Conservation (phyloP, 1,140 invertebrate genomes). For the Schlechtendalia chinensis region DNA sequence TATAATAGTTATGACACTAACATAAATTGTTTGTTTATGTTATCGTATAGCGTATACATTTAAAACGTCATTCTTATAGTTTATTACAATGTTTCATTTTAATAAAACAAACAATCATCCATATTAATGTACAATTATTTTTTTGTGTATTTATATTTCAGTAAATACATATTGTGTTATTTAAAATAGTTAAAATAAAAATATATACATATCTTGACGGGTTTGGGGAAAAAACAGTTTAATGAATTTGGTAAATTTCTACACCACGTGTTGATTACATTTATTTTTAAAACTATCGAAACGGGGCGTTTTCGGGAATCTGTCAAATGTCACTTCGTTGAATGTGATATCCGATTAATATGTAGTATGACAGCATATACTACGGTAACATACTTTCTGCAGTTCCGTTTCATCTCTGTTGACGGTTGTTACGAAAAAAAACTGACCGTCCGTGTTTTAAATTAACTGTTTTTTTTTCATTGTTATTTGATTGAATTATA, state of each 20-base stretch:
- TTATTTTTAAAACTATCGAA: not conserved
- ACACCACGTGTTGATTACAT: not conserved
- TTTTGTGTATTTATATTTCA: too few relatives aligned
- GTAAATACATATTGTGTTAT: too few relatives aligned
- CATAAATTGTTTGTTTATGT: too few relatives aligned
- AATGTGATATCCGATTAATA: not conserved
- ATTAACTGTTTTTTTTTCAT: slow-evolving; percentile 32
- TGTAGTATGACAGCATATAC: not conserved
- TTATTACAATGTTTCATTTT: too few relatives aligned
- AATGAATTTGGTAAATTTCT: not conserved
- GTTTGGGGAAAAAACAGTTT: too few relatives aligned
- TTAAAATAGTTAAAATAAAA: too few relatives aligned
- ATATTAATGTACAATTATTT: too few relatives aligned
- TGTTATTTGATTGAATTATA: slow-evolving; percentile 12
- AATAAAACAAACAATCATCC: too few relatives aligned
- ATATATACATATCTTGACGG: too few relatives aligned
- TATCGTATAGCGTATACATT: too few relatives aligned
- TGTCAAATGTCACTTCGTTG: slow-evolving; percentile 5
- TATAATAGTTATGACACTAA: too few relatives aligned
- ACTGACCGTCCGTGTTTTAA: not conserved
- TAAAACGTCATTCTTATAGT: too few relatives aligned
- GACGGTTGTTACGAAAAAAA: slow-evolving; percentile 2
- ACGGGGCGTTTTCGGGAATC: not conserved
- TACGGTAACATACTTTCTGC: not conserved
- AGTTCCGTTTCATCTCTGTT: slow-evolving; percentile 3